phyloP scores from a whole-genome alignment of 2,113 vertebrate genomes.

The Tenebrosternarchus preto region DNA sequence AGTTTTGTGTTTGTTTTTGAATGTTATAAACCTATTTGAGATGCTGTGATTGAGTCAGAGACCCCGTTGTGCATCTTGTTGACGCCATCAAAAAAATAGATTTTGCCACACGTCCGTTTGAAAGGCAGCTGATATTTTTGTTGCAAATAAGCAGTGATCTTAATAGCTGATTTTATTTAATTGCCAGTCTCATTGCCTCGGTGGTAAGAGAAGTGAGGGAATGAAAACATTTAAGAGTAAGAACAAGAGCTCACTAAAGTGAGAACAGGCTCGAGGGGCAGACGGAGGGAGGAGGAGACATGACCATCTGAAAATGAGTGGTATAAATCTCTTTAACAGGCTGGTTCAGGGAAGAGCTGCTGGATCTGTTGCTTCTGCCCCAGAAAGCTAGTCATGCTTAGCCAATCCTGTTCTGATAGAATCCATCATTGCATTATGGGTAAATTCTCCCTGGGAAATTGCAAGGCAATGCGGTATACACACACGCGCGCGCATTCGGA shows the following conservation, averaged over 20 bases:
- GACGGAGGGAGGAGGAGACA: not conserved
- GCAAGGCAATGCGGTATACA: slow-evolving; percentile 33
- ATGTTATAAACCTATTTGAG: too few species aligned
- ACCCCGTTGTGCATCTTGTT: not conserved
- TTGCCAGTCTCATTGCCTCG: not conserved
- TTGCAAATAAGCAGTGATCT: not conserved
- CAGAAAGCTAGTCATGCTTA: slow-evolving; percentile 48
- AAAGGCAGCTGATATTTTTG: not conserved
- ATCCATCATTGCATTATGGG: slow-evolving; percentile 48
- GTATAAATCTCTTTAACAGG: slow-evolving; percentile 36
- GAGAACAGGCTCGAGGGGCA: not conserved
- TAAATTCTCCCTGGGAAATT: slow-evolving; percentile 48
- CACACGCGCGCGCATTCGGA: slow-evolving; percentile 6
- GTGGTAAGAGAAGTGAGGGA: not conserved
- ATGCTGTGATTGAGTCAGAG: too few species aligned
- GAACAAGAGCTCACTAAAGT: not conserved
- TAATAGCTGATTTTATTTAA: not conserved
- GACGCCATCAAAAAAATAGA: not conserved
- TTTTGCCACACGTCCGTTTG: not conserved
- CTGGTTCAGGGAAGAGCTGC: not conserved
- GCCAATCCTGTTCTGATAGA: slow-evolving; percentile 35
- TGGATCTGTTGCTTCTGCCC: slow-evolving; percentile 34
- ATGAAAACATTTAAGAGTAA: not conserved
- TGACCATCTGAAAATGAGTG: slow-evolving; percentile 36
- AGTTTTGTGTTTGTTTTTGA: too few species aligned